Conservation (phyloP, 2,113 vertebrate genomes). For the Papio anubis region DNA sequence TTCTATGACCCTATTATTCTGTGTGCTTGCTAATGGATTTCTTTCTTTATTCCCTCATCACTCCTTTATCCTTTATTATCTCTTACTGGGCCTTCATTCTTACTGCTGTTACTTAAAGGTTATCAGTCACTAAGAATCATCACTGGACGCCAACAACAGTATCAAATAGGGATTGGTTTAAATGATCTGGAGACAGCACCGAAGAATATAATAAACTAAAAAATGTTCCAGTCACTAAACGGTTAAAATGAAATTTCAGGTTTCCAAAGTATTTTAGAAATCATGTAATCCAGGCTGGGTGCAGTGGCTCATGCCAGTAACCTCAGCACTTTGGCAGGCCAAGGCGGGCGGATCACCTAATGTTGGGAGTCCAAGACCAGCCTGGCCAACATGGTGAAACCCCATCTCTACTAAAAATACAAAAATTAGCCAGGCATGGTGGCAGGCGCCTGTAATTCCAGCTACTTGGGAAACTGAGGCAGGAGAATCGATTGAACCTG, state of each 20-base stretch:
- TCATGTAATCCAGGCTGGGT: neutral
- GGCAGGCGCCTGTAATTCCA: no score
- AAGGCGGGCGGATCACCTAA: no score
- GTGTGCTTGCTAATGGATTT: neutral
- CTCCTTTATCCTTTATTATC: neutral
- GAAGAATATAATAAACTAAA: constrained; percentile 35
- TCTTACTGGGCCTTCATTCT: neutral
- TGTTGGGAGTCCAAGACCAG: no score
- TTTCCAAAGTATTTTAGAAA: constrained; percentile 25
- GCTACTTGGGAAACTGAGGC: no score
- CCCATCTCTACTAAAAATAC: no score
- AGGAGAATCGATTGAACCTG: no score
- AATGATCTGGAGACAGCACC: neutral
- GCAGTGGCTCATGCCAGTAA: no score
- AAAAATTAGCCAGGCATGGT: no score
- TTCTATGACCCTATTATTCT: neutral
- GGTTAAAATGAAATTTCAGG: neutral
- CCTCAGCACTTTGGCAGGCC: no score
- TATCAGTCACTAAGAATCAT: constrained; percentile 5
- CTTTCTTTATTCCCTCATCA: neutral
- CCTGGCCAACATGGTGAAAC: no score
- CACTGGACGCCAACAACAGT: neutral
- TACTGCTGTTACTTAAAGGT: neutral
- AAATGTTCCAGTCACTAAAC: neutral
- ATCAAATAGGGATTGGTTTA: neutral